Evolutionary conservation across 1,140 invertebrate genomes (phyloP), one percentile per base, ranked within the genome.

Genomic region (Caerostris darwini): DNA sequence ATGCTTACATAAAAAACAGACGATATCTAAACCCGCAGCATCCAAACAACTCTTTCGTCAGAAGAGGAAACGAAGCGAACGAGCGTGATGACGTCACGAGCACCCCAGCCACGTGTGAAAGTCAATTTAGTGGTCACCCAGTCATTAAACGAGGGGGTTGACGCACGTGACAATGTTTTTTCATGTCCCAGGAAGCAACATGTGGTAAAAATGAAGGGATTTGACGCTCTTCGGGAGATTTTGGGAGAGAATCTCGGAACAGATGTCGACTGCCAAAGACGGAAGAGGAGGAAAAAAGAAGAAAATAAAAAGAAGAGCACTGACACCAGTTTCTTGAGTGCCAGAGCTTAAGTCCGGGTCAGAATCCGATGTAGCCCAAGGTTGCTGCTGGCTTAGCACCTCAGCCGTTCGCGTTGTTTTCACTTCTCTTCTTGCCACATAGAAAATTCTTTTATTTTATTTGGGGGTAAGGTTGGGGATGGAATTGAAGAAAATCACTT

Each of bases 261-360:
- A 92, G 90, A 92, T 92, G 90, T 92, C 81, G 90, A 92, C 90
- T 83, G 64, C 58, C 14, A 12, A 77, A 77, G 89, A 90, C 85
- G 85, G 85, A 87, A 87, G 85, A 69, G 71, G 59, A 77, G 83
- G 83, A 77, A 83, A 57, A 7, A 61, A 82, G 58, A 92, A 3
- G 10, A n/a, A 69, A 90, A 90, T 12, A 90, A n/a, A 7, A 7
- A 86, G 87, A 89, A 69, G 58, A 64, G 58, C 90, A 90, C 87
- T 90, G 90, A 92, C 77, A 92, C 89, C 19, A 58, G 82, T 83
- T 83, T 14, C 82, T 57, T 54, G 12, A 90, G 56, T 59, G 34
- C 89, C 61, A 92, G 58, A 56, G 58, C 19, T 64, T 54, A 92
- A 83, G 90, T 92, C 90, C 90, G 90, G 90, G 90, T 92, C 81